Evolutionary conservation across 2,888 invertebrate genomes (phyloP).

Genomic region (Trypoxylon attenuatum): DNA sequence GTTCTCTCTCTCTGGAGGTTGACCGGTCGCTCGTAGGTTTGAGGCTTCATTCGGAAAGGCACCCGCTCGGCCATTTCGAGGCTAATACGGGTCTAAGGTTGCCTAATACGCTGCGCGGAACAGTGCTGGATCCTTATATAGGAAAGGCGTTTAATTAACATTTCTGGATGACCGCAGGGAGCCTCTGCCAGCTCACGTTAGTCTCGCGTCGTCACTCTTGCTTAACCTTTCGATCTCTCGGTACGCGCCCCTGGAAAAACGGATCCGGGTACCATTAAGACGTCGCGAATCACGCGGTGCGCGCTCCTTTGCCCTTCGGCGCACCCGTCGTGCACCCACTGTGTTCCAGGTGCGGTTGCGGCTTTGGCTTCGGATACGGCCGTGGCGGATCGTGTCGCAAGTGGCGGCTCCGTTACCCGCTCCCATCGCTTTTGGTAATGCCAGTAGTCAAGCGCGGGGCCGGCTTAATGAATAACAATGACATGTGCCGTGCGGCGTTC

Average conservation of each 20-base stretch:
- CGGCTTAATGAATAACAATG: constrained; percentile 46
- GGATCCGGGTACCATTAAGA: constrained; percentile 43
- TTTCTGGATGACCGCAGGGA: constrained; percentile 55
- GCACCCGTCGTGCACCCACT: constrained; percentile 9
- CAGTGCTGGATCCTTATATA: constrained; percentile 43
- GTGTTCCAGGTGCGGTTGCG: too few relatives aligned
- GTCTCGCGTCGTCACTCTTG: constrained; percentile 41
- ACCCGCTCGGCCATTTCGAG: constrained; percentile 27
- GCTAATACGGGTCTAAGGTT: constrained; percentile 28
- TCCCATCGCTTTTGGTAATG: constrained; percentile 50
- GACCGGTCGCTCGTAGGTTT: not conserved
- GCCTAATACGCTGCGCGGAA: constrained; percentile 31
- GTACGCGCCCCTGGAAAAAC: constrained; percentile 39
- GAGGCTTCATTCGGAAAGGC: constrained; percentile 21
- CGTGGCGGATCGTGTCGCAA: constrained; percentile 31
- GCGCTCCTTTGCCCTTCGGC: constrained; percentile 3
- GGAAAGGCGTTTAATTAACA: constrained; percentile 57
- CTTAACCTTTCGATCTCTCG: constrained; percentile 38
- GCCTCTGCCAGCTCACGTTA: constrained; percentile 41
- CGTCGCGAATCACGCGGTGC: constrained; percentile 36
- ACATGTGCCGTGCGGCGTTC: constrained; percentile 18
- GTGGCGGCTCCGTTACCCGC: constrained; percentile 21
- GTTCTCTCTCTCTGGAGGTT: constrained; percentile 6
- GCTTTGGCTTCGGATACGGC: too few relatives aligned
- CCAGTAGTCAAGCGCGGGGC: constrained; percentile 34